phyloP scores from a whole-genome alignment of 2,113 vertebrate genomes.

The Pampusana beccarii region DNA sequence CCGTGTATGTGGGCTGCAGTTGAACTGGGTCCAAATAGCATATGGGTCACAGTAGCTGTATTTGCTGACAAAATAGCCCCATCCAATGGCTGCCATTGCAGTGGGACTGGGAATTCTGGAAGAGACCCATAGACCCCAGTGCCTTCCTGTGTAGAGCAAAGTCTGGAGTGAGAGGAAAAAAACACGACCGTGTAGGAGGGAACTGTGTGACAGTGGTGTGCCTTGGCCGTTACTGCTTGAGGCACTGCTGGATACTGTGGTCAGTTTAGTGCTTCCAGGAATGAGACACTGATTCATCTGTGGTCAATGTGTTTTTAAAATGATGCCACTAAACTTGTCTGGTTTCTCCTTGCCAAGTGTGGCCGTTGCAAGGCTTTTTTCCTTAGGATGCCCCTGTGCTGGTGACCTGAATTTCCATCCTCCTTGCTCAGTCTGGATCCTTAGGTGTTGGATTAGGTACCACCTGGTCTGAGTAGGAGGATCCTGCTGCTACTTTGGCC shows the following conservation, averaged over 20 bases:
- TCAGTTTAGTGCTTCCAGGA: background rate
- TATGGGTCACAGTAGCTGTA: background rate
- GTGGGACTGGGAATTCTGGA: background rate
- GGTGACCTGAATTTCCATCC: background rate
- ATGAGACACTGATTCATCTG: conserved; percentile 26
- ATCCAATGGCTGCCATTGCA: background rate
- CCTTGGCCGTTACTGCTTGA: background rate
- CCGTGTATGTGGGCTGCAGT: background rate
- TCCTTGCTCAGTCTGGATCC: background rate
- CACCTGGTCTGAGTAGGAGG: background rate
- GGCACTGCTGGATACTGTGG: background rate
- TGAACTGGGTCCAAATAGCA: rapidly evolving
- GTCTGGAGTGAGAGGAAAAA: background rate
- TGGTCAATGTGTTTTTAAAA: conserved; percentile 31
- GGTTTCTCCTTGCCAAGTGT: background rate
- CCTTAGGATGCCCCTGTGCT: background rate
- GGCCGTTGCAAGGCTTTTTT: background rate
- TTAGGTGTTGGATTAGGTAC: background rate
- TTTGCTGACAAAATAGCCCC: background rate
- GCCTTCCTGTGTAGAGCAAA: background rate
- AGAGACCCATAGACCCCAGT: background rate
- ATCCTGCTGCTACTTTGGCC: background rate
- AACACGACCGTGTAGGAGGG: background rate
- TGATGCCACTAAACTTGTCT: background rate
- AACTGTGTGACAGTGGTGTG: background rate